Conservation (phyloP, 2,113 vertebrate genomes). For the Trachemys scripta region DNA sequence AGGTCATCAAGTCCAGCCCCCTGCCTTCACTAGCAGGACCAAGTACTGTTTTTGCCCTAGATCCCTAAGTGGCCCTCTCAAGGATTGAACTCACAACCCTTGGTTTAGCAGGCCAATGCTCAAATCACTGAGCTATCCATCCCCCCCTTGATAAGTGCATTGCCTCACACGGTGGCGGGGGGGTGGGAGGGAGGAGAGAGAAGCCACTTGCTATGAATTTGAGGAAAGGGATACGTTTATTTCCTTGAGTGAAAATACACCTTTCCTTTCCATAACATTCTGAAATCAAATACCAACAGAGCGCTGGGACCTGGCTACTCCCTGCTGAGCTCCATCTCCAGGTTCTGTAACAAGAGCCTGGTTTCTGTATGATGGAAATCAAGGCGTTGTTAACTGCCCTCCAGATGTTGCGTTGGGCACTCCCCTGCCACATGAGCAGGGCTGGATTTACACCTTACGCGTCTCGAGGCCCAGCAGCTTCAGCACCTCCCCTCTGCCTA, state of each 20-base stretch:
- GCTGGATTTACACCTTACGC: too few relatives aligned
- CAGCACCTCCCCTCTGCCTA: rapidly evolving
- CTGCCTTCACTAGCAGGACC: too few relatives aligned
- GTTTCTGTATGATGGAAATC: neutral
- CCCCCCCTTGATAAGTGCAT: neutral
- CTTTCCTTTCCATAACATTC: neutral
- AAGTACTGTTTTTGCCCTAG: too few relatives aligned
- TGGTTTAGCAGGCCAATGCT: too few relatives aligned
- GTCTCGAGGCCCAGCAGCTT: too few relatives aligned
- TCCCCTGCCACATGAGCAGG: neutral
- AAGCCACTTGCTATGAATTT: too few relatives aligned
- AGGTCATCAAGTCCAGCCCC: too few relatives aligned
- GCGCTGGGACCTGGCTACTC: neutral
- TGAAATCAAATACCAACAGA: neutral
- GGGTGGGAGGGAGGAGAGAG: neutral
- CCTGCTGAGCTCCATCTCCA: neutral
- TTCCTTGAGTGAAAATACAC: rapidly evolving
- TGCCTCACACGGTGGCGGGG: neutral
- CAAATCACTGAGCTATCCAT: too few relatives aligned
- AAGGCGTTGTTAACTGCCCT: neutral
- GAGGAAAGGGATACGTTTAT: rapidly evolving
- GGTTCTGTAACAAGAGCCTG: neutral
- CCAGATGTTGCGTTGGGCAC: too few relatives aligned
- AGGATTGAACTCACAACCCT: too few relatives aligned
- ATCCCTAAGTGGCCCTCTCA: too few relatives aligned